phyloP scores from a whole-genome alignment of 2,797 vertebrate genomes.

The Aldrovandia affinis region DNA sequence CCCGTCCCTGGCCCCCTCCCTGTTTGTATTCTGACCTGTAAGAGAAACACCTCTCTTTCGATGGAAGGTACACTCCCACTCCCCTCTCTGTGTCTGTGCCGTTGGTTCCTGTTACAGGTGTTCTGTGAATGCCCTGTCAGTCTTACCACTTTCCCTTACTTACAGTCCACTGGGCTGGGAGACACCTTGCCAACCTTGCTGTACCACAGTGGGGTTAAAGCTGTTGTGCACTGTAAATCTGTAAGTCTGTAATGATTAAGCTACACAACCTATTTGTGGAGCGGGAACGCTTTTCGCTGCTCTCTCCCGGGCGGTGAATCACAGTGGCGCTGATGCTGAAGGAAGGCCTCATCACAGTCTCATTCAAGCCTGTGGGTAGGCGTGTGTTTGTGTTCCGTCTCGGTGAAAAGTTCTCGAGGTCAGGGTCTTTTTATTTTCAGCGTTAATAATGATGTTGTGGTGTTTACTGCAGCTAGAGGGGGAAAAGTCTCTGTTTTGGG shows the following conservation, averaged over 20 bases:
- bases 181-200: background rate
- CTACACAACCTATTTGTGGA: no score
- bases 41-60: background rate
- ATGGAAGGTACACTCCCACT: no score
- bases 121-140: conserved; percentile 39
- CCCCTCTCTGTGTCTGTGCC: background rate
- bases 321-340: background rate
- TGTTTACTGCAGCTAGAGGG: background rate
- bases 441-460: conserved; percentile 15
- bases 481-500: background rate
- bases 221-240: background rate
- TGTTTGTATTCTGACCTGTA: background rate
- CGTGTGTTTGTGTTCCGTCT: background rate
- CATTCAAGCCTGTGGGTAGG: conserved; percentile 1
- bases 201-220: background rate
- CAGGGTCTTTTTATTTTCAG: background rate
- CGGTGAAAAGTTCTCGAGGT: background rate
- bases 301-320: background rate
- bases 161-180: background rate
- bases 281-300: background rate
- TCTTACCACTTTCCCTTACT: conserved; percentile 30
- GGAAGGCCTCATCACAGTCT: background rate
- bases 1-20: no score
- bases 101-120: conserved; percentile 35
- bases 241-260: no score